Conservation (phyloP, 2,888 invertebrate species). For the Habroteleia sp. region DNA sequence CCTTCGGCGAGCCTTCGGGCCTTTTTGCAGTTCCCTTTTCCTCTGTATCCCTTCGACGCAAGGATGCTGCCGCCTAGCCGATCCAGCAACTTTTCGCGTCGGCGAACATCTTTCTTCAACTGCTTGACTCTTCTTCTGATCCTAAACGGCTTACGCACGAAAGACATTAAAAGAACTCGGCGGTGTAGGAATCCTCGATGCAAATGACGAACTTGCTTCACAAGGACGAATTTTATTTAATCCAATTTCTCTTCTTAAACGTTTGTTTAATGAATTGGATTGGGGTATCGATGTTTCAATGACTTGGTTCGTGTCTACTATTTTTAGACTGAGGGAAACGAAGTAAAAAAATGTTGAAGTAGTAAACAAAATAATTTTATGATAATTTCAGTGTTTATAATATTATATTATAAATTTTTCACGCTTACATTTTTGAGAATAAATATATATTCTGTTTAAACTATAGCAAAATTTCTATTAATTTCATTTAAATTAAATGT, state of each 20-base stretch:
- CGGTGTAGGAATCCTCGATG: not conserved
- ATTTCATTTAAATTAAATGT: too few relatives aligned
- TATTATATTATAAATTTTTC: too few relatives aligned
- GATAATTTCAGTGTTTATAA: too few relatives aligned
- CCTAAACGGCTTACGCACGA: conserved; percentile 43
- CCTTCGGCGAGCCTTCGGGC: conserved; percentile 72
- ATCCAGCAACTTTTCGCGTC: conserved; percentile 60
- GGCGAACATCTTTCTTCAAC: conserved; percentile 64
- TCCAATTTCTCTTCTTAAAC: conserved; percentile 10
- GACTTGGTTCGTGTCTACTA: too few relatives aligned
- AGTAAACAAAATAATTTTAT: too few relatives aligned
- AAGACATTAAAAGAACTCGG: conserved; percentile 48
- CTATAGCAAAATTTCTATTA: too few relatives aligned
- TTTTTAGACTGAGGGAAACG: too few relatives aligned
- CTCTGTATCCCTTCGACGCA: conserved; percentile 58
- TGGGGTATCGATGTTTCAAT: too few relatives aligned
- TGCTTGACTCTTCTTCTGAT: conserved; percentile 44
- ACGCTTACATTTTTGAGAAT: too few relatives aligned
- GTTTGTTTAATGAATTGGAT: conserved; percentile 40
- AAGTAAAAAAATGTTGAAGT: too few relatives aligned
- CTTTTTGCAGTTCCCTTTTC: conserved; percentile 70
- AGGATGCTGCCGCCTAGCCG: conserved; percentile 44
- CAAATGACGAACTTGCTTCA: not conserved
- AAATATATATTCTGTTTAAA: too few relatives aligned
- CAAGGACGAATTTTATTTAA: conserved; percentile 29